These are phyloP conservation scores for Chrysodeixis includens DNA, from an alignment of 2,888 invertebrate species.

Conservation along the genomic window DNA sequence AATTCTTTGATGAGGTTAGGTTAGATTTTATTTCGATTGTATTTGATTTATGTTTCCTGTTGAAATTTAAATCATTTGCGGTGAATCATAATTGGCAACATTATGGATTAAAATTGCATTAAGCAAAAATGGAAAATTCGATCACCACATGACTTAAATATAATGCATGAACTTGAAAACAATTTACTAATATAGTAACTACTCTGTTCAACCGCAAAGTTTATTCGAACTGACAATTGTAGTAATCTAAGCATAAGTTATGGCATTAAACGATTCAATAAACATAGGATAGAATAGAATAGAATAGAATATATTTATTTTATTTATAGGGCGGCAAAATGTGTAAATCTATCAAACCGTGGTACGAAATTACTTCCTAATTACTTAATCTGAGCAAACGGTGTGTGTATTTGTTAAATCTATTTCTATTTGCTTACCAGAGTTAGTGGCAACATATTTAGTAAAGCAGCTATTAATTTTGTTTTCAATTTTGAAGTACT, in stretches of 20 bases:
- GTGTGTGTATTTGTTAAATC: not conserved
- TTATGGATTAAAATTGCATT: no score
- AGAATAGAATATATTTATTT: no score
- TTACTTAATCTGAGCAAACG: not conserved
- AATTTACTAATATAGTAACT: not conserved
- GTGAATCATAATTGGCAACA: not conserved
- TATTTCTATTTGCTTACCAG: not conserved
- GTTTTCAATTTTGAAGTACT: no score
- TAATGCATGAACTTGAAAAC: not conserved
- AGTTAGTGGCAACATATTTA: not conserved
- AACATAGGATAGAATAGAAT: no score
- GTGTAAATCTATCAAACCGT: no score
- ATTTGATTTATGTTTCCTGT: not conserved
- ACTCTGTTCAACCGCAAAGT: not conserved
- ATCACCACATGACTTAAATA: not conserved
- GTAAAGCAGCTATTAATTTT: not conserved
- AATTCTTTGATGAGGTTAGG: slow-evolving; percentile 2
- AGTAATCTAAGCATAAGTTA: not conserved
- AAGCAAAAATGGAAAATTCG: no score
- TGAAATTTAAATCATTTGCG: not conserved
- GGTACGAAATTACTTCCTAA: not conserved
- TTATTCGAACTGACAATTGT: not conserved
- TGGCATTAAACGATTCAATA: no score
- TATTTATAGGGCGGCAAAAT: no score
- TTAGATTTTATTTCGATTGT: slow-evolving; percentile 9